Evolutionary conservation across 2,797 vertebrate genomes (phyloP).

Genomic region (Haliaeetus vocifer): DNA sequence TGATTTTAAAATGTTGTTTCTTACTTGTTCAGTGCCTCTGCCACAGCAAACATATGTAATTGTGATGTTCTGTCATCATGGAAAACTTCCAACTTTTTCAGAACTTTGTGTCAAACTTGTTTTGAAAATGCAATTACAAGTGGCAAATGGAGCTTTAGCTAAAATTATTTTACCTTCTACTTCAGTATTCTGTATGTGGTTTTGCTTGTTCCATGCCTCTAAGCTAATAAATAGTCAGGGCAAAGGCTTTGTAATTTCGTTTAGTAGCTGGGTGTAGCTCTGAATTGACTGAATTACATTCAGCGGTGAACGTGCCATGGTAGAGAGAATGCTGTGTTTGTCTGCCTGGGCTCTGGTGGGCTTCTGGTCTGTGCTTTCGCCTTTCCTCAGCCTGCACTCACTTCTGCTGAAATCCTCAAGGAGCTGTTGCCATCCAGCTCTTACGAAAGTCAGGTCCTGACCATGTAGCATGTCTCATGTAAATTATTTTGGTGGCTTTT

Average conservation of each 20-base stretch:
- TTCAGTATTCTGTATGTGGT: neutral
- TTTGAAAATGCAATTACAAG: neutral
- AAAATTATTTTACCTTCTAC: neutral
- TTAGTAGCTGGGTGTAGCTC: neutral
- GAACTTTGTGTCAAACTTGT: neutral
- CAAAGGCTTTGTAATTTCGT: neutral
- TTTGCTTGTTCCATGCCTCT: neutral
- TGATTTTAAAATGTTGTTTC: neutral
- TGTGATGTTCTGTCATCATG: neutral
- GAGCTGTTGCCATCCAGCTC: neutral
- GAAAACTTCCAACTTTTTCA: neutral
- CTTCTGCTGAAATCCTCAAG: neutral
- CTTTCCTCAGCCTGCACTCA: rapidly evolving
- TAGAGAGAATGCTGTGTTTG: neutral
- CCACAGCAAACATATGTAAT: neutral
- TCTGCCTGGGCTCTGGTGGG: neutral
- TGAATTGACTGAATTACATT: neutral
- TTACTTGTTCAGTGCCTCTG: neutral
- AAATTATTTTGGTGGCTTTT: neutral
- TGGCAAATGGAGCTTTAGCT: neutral
- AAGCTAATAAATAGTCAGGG: neutral
- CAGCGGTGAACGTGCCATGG: rapidly evolving
- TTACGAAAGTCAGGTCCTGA: rapidly evolving
- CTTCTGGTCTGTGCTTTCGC: neutral
- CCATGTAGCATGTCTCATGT: rapidly evolving